Percentiles rank a stretch among this genome's conserved stretches.
phyloP scores from a whole-genome alignment of 2,797 vertebrate species.

The Poeciliopsis infans region DNA sequence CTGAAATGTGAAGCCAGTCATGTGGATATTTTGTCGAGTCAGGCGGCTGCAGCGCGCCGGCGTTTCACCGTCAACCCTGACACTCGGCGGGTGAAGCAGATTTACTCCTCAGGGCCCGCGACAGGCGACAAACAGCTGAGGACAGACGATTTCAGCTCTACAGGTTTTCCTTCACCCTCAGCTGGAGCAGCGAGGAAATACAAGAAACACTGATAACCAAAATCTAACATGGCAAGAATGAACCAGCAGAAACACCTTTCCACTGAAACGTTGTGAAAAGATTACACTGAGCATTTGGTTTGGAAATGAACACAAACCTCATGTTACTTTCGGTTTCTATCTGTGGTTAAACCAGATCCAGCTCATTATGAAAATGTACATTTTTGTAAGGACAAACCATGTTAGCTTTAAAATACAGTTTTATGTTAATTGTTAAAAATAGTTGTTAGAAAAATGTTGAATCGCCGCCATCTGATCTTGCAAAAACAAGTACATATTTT shows the following conservation, averaged over 20 bases:
- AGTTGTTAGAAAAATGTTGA: too few species aligned
- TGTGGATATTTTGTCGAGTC: conserved; percentile 66
- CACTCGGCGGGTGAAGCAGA: conserved; percentile 48
- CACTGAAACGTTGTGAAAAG: background rate
- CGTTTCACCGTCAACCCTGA: conserved; percentile 50
- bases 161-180: conserved; percentile 11
- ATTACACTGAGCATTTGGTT: background rate
- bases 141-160: conserved; percentile 25
- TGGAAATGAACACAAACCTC: background rate
- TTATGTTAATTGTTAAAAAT: too few species aligned
- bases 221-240: background rate
- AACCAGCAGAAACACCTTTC: background rate
- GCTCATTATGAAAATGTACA: too few species aligned
- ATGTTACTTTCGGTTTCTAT: background rate
- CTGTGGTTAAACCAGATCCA: background rate
- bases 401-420: too few species aligned
- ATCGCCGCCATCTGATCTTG: too few species aligned
- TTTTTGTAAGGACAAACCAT: too few species aligned
- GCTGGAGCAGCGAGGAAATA: background rate
- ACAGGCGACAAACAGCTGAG: conserved; percentile 52
- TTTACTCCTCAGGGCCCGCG: conserved; percentile 38
- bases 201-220: background rate
- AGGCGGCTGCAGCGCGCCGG: conserved; percentile 58
- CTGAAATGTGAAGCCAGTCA: conserved; percentile 48
- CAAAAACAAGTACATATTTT: too few species aligned